Conservation (phyloP, 2,797 vertebrate genomes). For the Oreortyx pictus region DNA sequence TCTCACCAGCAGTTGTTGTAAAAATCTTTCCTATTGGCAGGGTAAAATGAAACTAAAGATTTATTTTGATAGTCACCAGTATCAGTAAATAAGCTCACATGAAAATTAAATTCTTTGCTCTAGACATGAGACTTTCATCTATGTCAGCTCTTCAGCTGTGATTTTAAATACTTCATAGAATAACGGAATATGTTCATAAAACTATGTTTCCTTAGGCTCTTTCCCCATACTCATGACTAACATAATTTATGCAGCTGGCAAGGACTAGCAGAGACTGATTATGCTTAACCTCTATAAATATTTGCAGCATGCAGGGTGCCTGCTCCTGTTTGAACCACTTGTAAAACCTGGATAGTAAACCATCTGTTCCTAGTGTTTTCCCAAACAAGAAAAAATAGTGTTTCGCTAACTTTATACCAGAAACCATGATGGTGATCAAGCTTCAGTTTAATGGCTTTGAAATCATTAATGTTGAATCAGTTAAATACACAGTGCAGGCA, state of each 20-base stretch:
- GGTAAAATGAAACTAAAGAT: neutral
- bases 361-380: slow-evolving; percentile 60
- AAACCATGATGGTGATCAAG: neutral
- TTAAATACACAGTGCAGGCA: slow-evolving; percentile 40
- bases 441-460: neutral
- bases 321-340: slow-evolving; percentile 8
- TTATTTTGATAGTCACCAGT: neutral
- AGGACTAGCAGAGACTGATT: neutral
- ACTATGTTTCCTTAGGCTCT: neutral
- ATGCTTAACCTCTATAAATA: slow-evolving; percentile 22
- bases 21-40: neutral
- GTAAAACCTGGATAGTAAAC: slow-evolving; percentile 37
- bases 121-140: neutral
- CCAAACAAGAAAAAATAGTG: slow-evolving; percentile 16
- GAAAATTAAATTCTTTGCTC: neutral
- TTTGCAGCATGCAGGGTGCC: neutral
- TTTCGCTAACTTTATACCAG: slow-evolving; percentile 49
- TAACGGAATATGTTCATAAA: neutral
- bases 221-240: neutral
- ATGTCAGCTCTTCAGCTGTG: neutral
- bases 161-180: neutral
- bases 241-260: neutral
- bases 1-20: neutral
- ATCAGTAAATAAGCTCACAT: neutral
- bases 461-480: slow-evolving; percentile 27